Conservation (phyloP, 2,113 vertebrate genomes). For the Halcyon malimbica region DNA sequence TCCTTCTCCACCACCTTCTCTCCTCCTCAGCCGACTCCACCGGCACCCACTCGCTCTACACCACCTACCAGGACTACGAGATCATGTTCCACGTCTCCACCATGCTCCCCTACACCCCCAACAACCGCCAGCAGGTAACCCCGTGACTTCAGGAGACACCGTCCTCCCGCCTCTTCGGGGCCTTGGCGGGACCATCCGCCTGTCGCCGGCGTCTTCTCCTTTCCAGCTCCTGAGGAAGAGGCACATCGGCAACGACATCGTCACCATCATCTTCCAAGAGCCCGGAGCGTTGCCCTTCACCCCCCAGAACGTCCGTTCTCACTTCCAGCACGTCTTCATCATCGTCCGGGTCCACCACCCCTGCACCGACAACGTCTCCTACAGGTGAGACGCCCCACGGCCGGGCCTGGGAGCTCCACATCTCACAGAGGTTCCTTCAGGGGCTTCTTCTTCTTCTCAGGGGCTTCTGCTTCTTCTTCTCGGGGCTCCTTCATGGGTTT, state of each 20-base stretch:
- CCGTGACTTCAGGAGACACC: too few relatives aligned
- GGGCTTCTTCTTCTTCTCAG: too few relatives aligned
- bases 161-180: too few relatives aligned
- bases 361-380: slow-evolving; percentile 86
- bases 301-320: slow-evolving; percentile 91
- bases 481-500: too few relatives aligned
- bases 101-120: slow-evolving; percentile 95
- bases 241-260: slow-evolving; percentile 97
- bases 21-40: slow-evolving; percentile 87
- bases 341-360: slow-evolving; percentile 90
- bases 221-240: slow-evolving; percentile 87
- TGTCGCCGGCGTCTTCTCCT: too few relatives aligned
- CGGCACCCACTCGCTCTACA: slow-evolving; percentile 93
- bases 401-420: too few relatives aligned
- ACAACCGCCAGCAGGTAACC: slow-evolving; percentile 90
- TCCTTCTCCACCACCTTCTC: too few relatives aligned
- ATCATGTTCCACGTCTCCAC: slow-evolving; percentile 98
- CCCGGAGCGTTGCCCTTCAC: slow-evolving; percentile 91
- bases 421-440: too few relatives aligned
- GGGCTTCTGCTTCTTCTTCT: too few relatives aligned
- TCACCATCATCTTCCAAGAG: slow-evolving; percentile 97
- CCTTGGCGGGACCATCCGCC: too few relatives aligned
- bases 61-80: slow-evolving; percentile 92
- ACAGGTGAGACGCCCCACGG: slow-evolving; percentile 79
- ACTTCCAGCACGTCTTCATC: slow-evolving; percentile 97